These are phyloP conservation scores for Pharmacophagus antenor DNA, from an alignment of 2,888 invertebrate species.

Conservation along the genomic window DNA sequence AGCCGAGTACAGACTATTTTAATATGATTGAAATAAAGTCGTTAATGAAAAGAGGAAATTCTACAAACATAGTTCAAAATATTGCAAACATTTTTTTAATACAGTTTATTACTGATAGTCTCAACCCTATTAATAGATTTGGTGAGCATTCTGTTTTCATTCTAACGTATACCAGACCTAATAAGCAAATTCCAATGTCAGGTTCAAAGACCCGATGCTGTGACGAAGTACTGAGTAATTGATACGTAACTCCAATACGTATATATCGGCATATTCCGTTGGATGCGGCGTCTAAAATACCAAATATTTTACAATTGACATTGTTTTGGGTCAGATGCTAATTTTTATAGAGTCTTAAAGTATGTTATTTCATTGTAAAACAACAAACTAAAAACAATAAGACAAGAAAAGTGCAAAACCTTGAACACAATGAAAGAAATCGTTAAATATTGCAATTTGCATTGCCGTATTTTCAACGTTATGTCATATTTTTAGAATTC, in stretches of 20 bases:
- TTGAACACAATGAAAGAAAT: background rate
- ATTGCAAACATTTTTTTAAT: too few relatives aligned
- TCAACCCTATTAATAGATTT: background rate
- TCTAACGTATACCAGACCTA: slow-evolving; percentile 35
- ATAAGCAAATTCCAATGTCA: slow-evolving; percentile 39
- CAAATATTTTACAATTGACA: too few relatives aligned
- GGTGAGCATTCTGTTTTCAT: slow-evolving; percentile 28
- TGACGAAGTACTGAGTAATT: slow-evolving; percentile 34
- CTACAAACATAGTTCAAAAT: too few relatives aligned
- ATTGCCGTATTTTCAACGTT: background rate
- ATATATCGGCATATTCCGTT: slow-evolving; percentile 7
- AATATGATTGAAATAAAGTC: too few relatives aligned
- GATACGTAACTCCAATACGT: slow-evolving; percentile 29
- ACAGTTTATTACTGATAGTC: background rate
- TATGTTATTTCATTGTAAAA: background rate
- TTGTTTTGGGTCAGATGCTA: too few relatives aligned
- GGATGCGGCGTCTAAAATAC: background rate
- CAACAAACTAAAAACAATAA: background rate
- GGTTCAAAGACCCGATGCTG: slow-evolving; percentile 36
- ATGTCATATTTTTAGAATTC: too few relatives aligned
- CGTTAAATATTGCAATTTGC: background rate
- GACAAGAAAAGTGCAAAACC: background rate
- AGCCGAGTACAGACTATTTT: too few relatives aligned
- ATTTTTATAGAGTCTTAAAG: too few relatives aligned
- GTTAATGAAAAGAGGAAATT: too few relatives aligned